These are phyloP conservation scores for Callionymus lyra DNA, from an alignment of 2,113 vertebrate species.

Conservation along the genomic window DNA sequence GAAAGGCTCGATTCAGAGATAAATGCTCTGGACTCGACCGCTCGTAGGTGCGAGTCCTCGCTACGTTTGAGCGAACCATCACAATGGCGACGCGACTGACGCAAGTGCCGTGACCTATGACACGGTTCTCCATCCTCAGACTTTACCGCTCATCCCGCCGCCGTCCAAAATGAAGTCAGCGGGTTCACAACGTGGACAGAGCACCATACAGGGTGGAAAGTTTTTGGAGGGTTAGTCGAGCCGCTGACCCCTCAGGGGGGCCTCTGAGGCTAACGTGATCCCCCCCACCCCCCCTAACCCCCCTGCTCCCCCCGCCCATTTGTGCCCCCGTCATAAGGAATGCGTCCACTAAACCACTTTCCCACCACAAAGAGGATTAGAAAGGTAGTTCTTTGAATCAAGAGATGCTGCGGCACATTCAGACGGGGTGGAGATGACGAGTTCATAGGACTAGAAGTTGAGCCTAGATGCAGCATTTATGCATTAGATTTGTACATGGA, in stretches of 20 bases:
- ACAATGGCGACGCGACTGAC: no score
- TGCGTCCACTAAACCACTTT: conserved; percentile 60
- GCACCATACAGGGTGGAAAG: conserved; percentile 55
- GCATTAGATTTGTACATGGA: no score
- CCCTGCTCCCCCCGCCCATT: no score
- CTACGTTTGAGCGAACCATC: no score
- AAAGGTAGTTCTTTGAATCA: conserved; percentile 55
- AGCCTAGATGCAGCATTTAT: no score
- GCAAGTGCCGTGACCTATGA: conserved; percentile 16
- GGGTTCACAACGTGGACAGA: conserved; percentile 34
- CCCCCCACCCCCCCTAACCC: conserved; percentile 54
- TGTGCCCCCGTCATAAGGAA: conserved; percentile 60
- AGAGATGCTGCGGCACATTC: conserved; percentile 54
- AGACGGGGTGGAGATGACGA: conserved; percentile 8
- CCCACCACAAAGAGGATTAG: conserved; percentile 71
- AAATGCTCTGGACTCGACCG: no score
- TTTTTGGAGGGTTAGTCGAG: conserved; percentile 46
- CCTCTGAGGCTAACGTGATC: conserved; percentile 57
- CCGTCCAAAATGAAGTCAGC: conserved; percentile 32
- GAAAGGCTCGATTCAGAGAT: no score
- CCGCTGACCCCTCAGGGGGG: conserved; percentile 27
- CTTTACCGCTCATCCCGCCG: conserved; percentile 12
- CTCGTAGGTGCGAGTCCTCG: no score
- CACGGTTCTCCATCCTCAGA: conserved; percentile 9
- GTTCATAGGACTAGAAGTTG: no score